phyloP scores from a whole-genome alignment of 1,140 invertebrate genomes.

The Caerostris extrusa region DNA sequence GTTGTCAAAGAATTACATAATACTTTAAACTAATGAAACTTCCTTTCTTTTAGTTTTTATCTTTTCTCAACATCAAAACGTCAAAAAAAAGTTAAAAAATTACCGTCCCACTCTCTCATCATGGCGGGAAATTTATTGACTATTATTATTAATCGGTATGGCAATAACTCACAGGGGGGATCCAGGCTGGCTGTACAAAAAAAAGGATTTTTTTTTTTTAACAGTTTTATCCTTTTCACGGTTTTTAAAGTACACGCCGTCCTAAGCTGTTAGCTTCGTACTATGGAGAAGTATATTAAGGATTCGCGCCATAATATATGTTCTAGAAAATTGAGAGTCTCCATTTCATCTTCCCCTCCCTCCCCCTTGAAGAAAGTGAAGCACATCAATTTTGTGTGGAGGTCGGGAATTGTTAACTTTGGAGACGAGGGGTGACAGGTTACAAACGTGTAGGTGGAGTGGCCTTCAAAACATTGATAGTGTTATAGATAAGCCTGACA shows the following conservation, averaged over 20 bases:
- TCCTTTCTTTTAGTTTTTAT: neutral
- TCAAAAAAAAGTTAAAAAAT: conserved; percentile 31
- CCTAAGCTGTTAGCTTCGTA: neutral
- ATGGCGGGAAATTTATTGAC: neutral
- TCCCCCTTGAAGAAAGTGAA: neutral
- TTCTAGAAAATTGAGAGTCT: conserved; percentile 8
- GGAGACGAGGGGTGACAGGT: neutral
- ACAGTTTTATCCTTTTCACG: too few species aligned
- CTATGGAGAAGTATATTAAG: conserved; percentile 33
- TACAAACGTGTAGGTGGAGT: neutral
- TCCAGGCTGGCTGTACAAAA: too few species aligned
- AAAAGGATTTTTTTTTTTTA: too few species aligned
- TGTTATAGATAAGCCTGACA: neutral
- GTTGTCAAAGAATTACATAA: too few species aligned
- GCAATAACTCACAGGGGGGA: neutral
- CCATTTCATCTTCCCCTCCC: neutral
- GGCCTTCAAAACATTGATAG: neutral
- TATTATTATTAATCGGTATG: conserved; percentile 27
- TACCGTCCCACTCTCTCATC: conserved; percentile 11
- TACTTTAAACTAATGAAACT: neutral
- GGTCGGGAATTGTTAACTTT: conserved; percentile 1
- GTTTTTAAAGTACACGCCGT: neutral
- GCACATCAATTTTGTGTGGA: conserved; percentile 3
- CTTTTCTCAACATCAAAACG: neutral
- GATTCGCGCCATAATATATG: conserved; percentile 9